Evolutionary conservation across 2,888 invertebrate species (phyloP), one percentile per base, ranked within the genome.

Genomic region (Mythimna vitellina): DNA sequence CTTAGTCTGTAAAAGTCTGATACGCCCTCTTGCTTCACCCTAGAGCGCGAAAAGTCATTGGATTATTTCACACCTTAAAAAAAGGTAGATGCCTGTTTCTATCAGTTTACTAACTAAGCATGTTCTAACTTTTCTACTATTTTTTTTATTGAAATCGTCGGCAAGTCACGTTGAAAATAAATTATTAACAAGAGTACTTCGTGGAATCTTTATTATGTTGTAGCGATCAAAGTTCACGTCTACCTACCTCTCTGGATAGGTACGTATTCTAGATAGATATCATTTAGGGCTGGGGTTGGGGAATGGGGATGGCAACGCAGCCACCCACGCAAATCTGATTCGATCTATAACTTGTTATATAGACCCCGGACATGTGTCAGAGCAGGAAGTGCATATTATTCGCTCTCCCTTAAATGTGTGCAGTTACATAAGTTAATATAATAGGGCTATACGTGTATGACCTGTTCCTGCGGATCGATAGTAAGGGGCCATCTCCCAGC

Each of bases 401-500:
- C 9, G 17, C 29, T 60, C 22, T 53, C 57, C 22, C n/a, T 61
- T 54, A 53, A 42, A 46, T 53, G 42, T 58, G 58, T 56, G 14
- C 17, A 63, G 35, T 46, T 32, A 14, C 12, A 17, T 42, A 12
- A 9, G 38, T 42, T 60, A 46, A 20, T 20, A 22, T 49, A 51
- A 25, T 56, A 70, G 35, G 9, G 32, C 3, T 46, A 56, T 20
- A n/a, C 17, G 54, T 53, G 14, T 54, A 46, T 84, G 68, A 98
- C 98, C 95, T 99, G 99, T 90, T 99, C 99, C 91, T 99, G 99
- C 0, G 99, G 99, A 94, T 99, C 99, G 76, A 99, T 99, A 97
- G 99, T 98, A 25, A 99, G 96, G 0, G 99, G 99, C 99, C 98
- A 98, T 20, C 98, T 96, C 10, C 98, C 97, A 5, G 97, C 98